Evolutionary conservation across 2,888 invertebrate species (phyloP).

Genomic region (Itoplectis maculator): DNA sequence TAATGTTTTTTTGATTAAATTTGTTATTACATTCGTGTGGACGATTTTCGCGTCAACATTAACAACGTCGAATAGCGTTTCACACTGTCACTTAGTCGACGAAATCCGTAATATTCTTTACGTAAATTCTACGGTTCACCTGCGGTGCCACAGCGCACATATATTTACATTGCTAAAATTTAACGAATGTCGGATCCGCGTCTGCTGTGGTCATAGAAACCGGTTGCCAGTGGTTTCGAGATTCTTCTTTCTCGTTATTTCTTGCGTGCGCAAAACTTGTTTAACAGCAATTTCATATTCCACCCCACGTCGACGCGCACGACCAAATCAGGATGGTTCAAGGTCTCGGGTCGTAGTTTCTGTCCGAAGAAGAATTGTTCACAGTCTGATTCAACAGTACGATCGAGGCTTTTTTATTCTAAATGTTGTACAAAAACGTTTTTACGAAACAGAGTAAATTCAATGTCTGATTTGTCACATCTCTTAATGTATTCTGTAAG

Average conservation of each 20-base stretch:
- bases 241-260: conserved; percentile 3
- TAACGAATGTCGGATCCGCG: not conserved
- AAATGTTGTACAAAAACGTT: not conserved
- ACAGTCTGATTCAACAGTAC: not conserved
- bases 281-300: not conserved
- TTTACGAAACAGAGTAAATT: not conserved
- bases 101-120: conserved; percentile 12
- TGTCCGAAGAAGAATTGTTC: not conserved
- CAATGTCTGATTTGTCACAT: not conserved
- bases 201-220: conserved; percentile 3
- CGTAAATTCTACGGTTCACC: not conserved
- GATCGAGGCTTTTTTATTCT: not conserved
- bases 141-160: not conserved
- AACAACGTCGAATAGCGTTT: not conserved
- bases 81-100: not conserved
- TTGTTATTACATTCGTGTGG: too few relatives aligned
- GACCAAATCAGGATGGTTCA: not conserved
- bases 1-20: not conserved
- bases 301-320: not conserved
- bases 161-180: not conserved
- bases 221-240: conserved; percentile 14
- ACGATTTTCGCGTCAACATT: too few relatives aligned
- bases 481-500: too few relatives aligned
- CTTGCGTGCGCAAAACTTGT: conserved; percentile 12
- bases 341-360: not conserved